Base-by-base conservation (phyloP, 2,888 invertebrate species). In the Lasioglossum oenotherae region DNA sequence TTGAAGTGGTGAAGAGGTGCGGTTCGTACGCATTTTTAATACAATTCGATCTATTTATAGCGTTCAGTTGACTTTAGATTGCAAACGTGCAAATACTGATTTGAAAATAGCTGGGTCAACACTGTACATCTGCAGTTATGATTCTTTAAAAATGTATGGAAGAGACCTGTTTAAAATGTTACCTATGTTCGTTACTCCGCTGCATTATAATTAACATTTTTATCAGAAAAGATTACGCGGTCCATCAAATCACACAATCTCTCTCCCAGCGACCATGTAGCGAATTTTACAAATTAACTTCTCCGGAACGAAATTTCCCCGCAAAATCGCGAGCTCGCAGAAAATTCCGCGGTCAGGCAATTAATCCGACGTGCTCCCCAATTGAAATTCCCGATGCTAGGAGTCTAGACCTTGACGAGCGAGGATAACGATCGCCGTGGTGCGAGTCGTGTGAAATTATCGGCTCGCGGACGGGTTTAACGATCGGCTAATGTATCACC, bases 401-500 rank as follows among this genome's bases (percentile, higher is more conserved):
- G 23, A 35, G 49, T 53, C 60, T 23, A 49, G 72, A 76, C 46
- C 35, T 72, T 74, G 73, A 78, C 35, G 10, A 23, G 41, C 67
- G 72, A 44, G 67, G 16, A 35, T 69, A 69, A 69, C 69, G 69
- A 69, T 38, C 60, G 19, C 16, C 64, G 44, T 35, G 60, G 71
- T 35, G 75, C 60, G 77, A 49, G 74, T 57, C 53, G 77, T 64
- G 35, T 35, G 80, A 84, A 78, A 78, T 82, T 75, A 84, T 74
- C 31, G 75, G 46, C 41, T n/a, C 14, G 23, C 71, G 23, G 69
- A 44, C 23, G 46, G 44, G 46, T 74, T 73, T 77, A 74, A 83
- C 78, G 82, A 80, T 81, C 80, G 76, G 35, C 60, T 69, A 72
- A 82, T 82, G 67, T 31, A 72, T 80, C 78, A n/a, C 16, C 41